Base-by-base conservation (phyloP, 2,797 vertebrate genomes). In the Sciurus vulgaris region DNA sequence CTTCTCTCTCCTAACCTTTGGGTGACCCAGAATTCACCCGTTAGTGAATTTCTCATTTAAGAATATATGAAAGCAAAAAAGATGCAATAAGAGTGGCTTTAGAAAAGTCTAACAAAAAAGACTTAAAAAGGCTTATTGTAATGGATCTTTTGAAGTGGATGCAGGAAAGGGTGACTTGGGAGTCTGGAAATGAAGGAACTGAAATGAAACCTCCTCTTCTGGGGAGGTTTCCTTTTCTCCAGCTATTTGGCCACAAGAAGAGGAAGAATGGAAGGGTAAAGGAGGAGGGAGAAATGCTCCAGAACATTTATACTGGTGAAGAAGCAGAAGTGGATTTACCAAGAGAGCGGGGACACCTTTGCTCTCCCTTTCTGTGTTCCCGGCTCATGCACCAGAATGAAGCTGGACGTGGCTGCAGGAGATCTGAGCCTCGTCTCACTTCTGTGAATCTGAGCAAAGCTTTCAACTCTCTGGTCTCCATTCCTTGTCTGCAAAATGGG, bases 61-160 rank as follows among this genome's bases (percentile, higher is more conserved):
- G 91, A 94, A 96, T 93, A 93, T 70, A 94, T 77, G 81, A 81
- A 97, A 91, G 70, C 73, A 94, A 93, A 82, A 96, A 56, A 67
- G 69, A 93, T 90, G 65, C 47, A 73, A n/a, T n/a, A 95, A 91
- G 77, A 91, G 61, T 84, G 22, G 63, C 67, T 91, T 93, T 93
- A 77, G 92, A 84, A 93, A 56, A 89, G 51, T 49, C 72, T 17
- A 83, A 63, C 83, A 88, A 83, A 90, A 77, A 95, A 49, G 54
- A 35, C 49, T 65, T 78, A n/a, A 51, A 56, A 83, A 77, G 44
- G 33, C 88, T 91, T 56, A 56, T 65, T 79, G 86, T 41, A 63
- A 78, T 56, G 44, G 59, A 38, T 33, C 22, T 47, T 94, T 94
- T 94, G 93, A 96, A 86, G 82, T 30, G 61, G 93, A 87, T 56